Percentiles rank a stretch among this genome's conserved stretches.
Conservation (phyloP, 2,888 invertebrate genomes). For the Lasius fuliginosus region DNA sequence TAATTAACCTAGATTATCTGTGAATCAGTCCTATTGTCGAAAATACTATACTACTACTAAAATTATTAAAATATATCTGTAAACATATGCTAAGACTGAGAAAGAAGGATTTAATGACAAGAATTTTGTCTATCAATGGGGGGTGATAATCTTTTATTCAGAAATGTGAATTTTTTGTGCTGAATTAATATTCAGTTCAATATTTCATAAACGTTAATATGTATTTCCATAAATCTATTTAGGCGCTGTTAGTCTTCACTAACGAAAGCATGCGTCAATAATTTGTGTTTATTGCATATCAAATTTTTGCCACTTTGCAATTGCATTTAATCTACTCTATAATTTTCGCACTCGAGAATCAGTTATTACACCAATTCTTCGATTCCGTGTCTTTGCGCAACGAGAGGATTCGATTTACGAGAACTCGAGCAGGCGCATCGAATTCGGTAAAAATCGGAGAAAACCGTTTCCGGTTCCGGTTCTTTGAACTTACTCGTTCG, state of each 20-base stretch:
- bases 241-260: not conserved
- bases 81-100: not conserved
- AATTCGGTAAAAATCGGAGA: constrained; percentile 67
- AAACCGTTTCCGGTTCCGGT: constrained; percentile 75
- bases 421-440: constrained; percentile 24
- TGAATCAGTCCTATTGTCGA: not conserved
- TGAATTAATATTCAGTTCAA: not conserved
- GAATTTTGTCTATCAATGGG: not conserved
- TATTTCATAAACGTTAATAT: constrained; percentile 1
- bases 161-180: not conserved
- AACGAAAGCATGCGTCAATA: not conserved
- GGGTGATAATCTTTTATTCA: not conserved
- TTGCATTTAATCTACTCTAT: not conserved
- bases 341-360: not conserved
- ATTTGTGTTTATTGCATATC: not conserved
- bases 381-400: constrained; percentile 30
- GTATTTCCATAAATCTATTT: not conserved
- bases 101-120: not conserved
- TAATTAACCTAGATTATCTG: constrained; percentile 24
- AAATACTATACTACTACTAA: not conserved
- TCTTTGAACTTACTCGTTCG: constrained; percentile 72
- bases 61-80: not conserved
- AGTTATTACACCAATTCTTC: constrained; percentile 26
- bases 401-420: constrained; percentile 48
- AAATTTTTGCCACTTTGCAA: not conserved